These are phyloP conservation scores for Cephus nigrinus DNA, from an alignment of 2,888 invertebrate genomes.

Conservation along the genomic window DNA sequence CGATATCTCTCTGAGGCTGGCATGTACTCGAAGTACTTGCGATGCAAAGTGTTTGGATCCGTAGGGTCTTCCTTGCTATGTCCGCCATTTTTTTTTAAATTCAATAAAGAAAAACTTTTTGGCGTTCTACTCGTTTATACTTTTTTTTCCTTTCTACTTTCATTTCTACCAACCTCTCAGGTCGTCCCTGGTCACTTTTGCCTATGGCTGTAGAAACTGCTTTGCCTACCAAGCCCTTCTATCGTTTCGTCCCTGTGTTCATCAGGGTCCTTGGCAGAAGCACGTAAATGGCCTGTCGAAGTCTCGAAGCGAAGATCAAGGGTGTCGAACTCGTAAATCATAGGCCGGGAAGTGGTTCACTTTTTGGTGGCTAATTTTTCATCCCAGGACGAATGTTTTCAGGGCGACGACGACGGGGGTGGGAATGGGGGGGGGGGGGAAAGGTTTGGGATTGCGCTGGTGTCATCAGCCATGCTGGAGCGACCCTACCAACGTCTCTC, in stretches of 20 bases:
- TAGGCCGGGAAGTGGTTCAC: conserved; percentile 16
- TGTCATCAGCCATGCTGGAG: no score
- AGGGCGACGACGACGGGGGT: not conserved
- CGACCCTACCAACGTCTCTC: no score
- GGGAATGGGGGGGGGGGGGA: not conserved
- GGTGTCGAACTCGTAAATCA: not conserved
- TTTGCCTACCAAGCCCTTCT: no score
- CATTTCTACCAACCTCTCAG: not conserved
- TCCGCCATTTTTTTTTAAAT: no score
- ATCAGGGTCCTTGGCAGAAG: no score
- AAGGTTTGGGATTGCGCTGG: not conserved
- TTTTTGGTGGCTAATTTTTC: conserved; percentile 35
- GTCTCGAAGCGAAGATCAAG: not conserved
- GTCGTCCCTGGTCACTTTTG: no score
- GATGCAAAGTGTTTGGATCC: not conserved
- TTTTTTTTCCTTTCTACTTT: not conserved
- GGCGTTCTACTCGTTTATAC: conserved; percentile 2
- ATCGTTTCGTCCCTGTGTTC: no score
- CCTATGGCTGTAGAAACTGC: no score
- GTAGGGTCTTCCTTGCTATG: no score
- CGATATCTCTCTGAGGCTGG: no score
- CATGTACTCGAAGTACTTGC: no score
- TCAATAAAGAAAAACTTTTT: not conserved
- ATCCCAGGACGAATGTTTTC: conserved; percentile 11
- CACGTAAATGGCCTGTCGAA: no score